Evolutionary conservation across 2,797 vertebrate genomes (phyloP).

Genomic region (Periparus ater): DNA sequence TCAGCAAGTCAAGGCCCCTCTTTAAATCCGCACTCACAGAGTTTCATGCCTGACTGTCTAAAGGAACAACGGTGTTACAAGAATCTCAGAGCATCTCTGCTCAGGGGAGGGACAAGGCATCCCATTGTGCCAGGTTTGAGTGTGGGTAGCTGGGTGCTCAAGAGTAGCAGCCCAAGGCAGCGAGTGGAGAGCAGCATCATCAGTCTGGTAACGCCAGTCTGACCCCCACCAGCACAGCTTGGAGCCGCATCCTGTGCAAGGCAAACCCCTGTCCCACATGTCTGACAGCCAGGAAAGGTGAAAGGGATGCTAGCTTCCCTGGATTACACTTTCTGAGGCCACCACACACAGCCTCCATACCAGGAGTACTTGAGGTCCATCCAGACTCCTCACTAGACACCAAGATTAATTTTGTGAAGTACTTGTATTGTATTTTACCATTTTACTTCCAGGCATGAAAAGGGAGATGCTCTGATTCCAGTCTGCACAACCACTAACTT

Average conservation of each 20-base stretch:
- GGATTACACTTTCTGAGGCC: not conserved
- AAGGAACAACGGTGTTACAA: not conserved
- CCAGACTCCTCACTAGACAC: not conserved
- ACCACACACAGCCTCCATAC: not conserved
- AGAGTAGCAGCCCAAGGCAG: not conserved
- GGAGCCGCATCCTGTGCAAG: not conserved
- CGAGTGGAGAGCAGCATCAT: accelerated
- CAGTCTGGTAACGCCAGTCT: accelerated
- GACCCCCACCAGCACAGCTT: accelerated
- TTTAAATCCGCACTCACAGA: not conserved
- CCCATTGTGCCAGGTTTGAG: not conserved
- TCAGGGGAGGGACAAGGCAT: not conserved
- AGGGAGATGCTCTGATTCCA: not conserved
- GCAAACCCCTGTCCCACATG: not conserved
- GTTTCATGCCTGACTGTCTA: not conserved
- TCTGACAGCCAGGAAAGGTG: not conserved
- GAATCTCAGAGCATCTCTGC: not conserved
- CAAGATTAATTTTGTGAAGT: not conserved
- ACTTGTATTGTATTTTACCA: not conserved
- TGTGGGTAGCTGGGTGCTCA: accelerated
- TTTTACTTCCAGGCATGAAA: not conserved
- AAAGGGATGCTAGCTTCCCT: not conserved
- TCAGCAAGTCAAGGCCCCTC: not conserved
- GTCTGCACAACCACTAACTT: not conserved
- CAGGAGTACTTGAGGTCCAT: not conserved